phyloP scores from a whole-genome alignment of 2,113 vertebrate species.

The Anhinga anhinga region DNA sequence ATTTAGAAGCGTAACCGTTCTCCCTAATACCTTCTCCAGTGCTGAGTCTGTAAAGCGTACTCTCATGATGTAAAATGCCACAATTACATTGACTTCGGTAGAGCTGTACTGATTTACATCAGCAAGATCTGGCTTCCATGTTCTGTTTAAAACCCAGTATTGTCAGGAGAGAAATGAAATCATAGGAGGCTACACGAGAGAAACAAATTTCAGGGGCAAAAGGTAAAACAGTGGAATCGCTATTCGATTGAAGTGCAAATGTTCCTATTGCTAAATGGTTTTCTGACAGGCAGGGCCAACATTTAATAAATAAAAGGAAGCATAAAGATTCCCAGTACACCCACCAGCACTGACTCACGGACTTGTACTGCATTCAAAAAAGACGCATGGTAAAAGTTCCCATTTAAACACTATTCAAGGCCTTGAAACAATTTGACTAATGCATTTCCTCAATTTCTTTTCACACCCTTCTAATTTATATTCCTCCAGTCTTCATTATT shows the following conservation, averaged over 20 bases:
- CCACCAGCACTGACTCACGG: constrained; percentile 41
- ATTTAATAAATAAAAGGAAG: constrained; percentile 63
- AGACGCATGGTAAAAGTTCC: background rate
- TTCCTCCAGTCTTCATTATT: background rate
- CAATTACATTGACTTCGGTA: background rate
- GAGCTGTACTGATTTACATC: constrained; percentile 27
- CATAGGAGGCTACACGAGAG: constrained; percentile 11
- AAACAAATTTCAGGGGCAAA: constrained; percentile 59
- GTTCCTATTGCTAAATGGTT: constrained; percentile 40
- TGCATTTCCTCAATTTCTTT: background rate
- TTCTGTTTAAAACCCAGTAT: background rate
- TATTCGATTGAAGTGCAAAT: constrained; percentile 48
- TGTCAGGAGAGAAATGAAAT: constrained; percentile 53
- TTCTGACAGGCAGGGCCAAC: constrained; percentile 52
- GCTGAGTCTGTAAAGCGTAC: background rate
- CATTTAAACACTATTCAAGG: background rate
- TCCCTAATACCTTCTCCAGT: background rate
- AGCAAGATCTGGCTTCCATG: background rate
- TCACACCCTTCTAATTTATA: background rate
- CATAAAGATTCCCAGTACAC: constrained; percentile 43
- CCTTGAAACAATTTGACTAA: constrained; percentile 33
- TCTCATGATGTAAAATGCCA: background rate
- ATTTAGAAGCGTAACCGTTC: constrained; percentile 33
- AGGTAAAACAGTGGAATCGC: constrained; percentile 37
- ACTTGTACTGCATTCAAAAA: constrained; percentile 15